Percentiles rank a stretch among this genome's conserved stretches.
phyloP scores from a whole-genome alignment of 53 echinoderm and acorn worm genomes.

The Paracentrotus lividus region DNA sequence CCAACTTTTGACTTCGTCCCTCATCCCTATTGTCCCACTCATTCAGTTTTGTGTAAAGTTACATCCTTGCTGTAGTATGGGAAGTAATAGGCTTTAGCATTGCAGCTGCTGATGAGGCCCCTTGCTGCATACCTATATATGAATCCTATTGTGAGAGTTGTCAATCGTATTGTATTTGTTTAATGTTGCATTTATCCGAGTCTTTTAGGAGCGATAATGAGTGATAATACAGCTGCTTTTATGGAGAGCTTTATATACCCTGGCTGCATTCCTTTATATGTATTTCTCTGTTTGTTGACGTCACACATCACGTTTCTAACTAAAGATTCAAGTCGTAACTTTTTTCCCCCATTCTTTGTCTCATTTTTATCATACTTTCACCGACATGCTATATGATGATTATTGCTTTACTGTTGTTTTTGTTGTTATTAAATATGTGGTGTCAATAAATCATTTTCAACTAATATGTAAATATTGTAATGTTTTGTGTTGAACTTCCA shows the following conservation, averaged over 20 bases:
- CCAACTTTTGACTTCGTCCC: not conserved
- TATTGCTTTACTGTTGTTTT: too few species aligned
- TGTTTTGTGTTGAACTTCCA: too few species aligned
- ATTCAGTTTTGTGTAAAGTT: not conserved
- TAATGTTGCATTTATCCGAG: not conserved
- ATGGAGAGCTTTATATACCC: not conserved
- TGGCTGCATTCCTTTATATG: not conserved
- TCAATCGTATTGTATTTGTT: conserved; percentile 17
- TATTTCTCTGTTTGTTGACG: too few species aligned
- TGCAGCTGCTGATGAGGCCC: not conserved
- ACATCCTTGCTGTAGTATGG: not conserved
- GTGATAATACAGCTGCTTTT: not conserved
- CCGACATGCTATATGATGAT: too few species aligned
- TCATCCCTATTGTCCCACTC: not conserved
- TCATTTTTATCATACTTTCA: too few species aligned
- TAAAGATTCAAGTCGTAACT: too few species aligned
- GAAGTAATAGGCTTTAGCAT: conserved; percentile 8
- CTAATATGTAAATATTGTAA: too few species aligned
- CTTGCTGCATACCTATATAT: conserved; percentile 7
- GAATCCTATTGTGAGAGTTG: not conserved
- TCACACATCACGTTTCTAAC: too few species aligned
- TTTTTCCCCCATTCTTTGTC: too few species aligned
- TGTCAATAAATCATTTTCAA: too few species aligned
- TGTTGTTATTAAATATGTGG: too few species aligned
- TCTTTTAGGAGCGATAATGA: not conserved